Conservation (phyloP, 2,888 invertebrate genomes). For the Drosophila diplacantha region DNA sequence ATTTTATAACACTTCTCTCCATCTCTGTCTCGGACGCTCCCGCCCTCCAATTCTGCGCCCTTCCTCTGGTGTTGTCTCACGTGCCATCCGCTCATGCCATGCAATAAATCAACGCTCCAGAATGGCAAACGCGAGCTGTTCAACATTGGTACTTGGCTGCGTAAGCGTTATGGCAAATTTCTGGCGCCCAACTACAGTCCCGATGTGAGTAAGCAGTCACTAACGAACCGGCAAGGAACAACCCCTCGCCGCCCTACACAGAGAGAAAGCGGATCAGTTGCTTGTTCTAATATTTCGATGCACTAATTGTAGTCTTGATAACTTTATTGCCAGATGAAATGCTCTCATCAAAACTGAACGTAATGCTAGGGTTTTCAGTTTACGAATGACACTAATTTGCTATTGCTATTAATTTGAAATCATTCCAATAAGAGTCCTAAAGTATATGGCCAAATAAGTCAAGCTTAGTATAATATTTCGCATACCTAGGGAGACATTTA, state of each 20-base stretch:
- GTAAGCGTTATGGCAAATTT: slow-evolving; percentile 82
- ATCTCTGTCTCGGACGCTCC: slow-evolving; percentile 27
- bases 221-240: slow-evolving; percentile 52
- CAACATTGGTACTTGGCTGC: slow-evolving; percentile 82
- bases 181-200: slow-evolving; percentile 81
- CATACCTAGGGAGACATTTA: too few species aligned
- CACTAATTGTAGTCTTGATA: too few species aligned
- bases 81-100: slow-evolving; percentile 59
- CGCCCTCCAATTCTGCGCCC: slow-evolving; percentile 1
- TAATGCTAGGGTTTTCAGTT: background rate
- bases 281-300: too few species aligned
- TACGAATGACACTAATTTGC: background rate
- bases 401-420: background rate
- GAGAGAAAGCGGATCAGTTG: slow-evolving; percentile 10
- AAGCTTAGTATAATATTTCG: too few species aligned
- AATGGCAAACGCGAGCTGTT: slow-evolving; percentile 83
- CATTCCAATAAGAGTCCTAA: too few species aligned
- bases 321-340: too few species aligned
- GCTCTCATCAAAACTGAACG: background rate
- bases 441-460: background rate
- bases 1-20: slow-evolving; percentile 64
- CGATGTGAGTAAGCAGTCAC: slow-evolving; percentile 74
- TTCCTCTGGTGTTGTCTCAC: slow-evolving; percentile 59
- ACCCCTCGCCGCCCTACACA: slow-evolving; percentile 18
- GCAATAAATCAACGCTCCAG: slow-evolving; percentile 78